phyloP scores from a whole-genome alignment of 2,113 vertebrate species.

The Microcebus ravelobensis region DNA sequence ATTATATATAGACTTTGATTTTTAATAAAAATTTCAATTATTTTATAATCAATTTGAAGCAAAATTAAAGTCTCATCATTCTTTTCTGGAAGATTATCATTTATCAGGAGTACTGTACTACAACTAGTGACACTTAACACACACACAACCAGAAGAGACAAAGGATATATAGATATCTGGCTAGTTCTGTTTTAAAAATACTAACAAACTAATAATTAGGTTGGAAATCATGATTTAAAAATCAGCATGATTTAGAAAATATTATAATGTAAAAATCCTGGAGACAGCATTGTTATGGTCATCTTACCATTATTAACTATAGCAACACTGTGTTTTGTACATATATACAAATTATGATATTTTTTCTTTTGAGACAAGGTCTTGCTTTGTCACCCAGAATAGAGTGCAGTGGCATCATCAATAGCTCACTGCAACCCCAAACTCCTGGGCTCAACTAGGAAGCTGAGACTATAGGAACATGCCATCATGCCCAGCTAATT shows the following conservation, averaged over 20 bases:
- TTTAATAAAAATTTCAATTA: conserved; percentile 50
- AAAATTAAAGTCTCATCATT: conserved; percentile 35
- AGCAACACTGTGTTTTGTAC: background rate
- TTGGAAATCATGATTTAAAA: conserved; percentile 29
- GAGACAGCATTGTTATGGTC: background rate
- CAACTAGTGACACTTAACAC: background rate
- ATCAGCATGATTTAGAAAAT: conserved; percentile 43
- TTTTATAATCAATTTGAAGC: conserved; percentile 44
- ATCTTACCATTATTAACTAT: background rate
- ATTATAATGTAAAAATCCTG: conserved; percentile 13
- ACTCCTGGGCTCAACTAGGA: too few relatives aligned
- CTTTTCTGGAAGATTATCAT: background rate
- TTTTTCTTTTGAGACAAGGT: background rate
- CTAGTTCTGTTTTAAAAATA: conserved; percentile 36
- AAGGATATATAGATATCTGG: background rate
- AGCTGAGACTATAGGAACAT: too few relatives aligned
- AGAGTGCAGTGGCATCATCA: too few relatives aligned
- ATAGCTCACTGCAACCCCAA: too few relatives aligned
- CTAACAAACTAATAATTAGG: conserved; percentile 20
- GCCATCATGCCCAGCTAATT: too few relatives aligned
- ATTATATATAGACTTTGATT: conserved; percentile 17
- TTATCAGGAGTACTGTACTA: background rate
- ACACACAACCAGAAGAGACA: background rate
- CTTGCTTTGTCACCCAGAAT: too few relatives aligned
- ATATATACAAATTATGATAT: background rate